Conservation (phyloP, 2,888 invertebrate species). For the Cryptophagus acutangulus region DNA sequence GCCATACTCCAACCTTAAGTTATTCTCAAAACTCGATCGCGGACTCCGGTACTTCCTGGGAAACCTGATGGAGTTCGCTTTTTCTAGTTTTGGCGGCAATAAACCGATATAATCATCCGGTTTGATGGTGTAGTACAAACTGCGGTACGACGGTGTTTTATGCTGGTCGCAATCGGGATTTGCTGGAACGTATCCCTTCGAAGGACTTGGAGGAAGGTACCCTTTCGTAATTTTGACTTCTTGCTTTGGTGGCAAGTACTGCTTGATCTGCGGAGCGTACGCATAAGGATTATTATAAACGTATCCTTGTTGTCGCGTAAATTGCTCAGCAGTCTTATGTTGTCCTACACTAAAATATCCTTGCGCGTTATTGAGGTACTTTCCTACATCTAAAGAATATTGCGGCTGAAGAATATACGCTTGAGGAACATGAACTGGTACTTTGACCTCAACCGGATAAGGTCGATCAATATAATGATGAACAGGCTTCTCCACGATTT, state of each 20-base stretch:
- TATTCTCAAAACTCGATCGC: conserved; percentile 55
- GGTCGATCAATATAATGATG: conserved; percentile 35
- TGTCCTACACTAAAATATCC: conserved; percentile 11
- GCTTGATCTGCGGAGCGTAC: conserved; percentile 28
- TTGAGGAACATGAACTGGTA: conserved; percentile 34
- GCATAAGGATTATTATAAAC: conserved; percentile 20
- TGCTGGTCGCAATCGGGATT: conserved; percentile 17
- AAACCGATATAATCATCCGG: conserved; percentile 51
- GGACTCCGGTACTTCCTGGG: conserved; percentile 33
- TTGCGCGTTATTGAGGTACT: conserved; percentile 14
- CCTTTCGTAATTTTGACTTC: conserved; percentile 9
- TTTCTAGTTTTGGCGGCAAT: conserved; percentile 47
- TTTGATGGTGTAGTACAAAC: conserved; percentile 24
- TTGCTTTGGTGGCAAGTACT: conserved; percentile 27
- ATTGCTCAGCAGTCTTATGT: conserved; percentile 16
- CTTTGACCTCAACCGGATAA: conserved; percentile 48
- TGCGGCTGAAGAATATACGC: conserved; percentile 22
- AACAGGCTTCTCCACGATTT: conserved; percentile 38
- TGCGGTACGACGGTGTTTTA: conserved; percentile 12
- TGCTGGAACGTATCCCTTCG: conserved; percentile 11
- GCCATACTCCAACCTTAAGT: conserved; percentile 72
- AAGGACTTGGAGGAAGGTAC: conserved; percentile 21
- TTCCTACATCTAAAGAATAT: conserved; percentile 21
- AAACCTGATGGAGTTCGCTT: conserved; percentile 17
- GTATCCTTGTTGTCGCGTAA: conserved; percentile 18